Conservation (phyloP, 2,888 invertebrate species). For the Rapana venosa region DNA sequence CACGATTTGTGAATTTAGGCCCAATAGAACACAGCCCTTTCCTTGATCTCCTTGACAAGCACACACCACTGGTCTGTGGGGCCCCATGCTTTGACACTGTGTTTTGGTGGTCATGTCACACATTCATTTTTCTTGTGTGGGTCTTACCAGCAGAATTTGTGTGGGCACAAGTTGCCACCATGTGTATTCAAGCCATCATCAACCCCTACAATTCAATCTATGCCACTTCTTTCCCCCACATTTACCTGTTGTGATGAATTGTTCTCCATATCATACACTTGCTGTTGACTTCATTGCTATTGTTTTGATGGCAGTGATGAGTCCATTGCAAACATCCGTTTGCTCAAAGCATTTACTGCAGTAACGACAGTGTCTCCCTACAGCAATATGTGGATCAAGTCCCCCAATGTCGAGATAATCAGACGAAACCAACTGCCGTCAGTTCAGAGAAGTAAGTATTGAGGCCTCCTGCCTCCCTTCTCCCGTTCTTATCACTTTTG, state of each 20-base stretch:
- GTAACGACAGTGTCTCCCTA: background rate
- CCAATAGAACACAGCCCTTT: background rate
- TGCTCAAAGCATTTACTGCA: background rate
- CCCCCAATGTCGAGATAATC: background rate
- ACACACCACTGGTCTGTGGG: background rate
- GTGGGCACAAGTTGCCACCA: background rate
- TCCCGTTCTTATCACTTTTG: background rate
- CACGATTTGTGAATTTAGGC: background rate
- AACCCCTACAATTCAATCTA: background rate
- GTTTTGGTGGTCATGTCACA: background rate
- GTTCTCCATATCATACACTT: background rate
- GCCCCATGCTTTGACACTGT: background rate
- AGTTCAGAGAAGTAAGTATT: no score
- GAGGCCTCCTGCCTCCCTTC: background rate
- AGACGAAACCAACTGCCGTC: background rate
- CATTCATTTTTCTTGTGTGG: background rate
- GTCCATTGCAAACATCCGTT: background rate
- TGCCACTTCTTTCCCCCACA: background rate
- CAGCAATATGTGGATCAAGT: background rate
- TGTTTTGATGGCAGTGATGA: conserved; percentile 5
- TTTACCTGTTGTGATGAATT: background rate
- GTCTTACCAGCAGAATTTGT: background rate
- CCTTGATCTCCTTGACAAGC: background rate
- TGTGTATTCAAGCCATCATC: background rate
- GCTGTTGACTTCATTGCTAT: background rate